Evolutionary conservation across 2,888 invertebrate species (phyloP).

Genomic region (Euspilapteryx auroguttella): DNA sequence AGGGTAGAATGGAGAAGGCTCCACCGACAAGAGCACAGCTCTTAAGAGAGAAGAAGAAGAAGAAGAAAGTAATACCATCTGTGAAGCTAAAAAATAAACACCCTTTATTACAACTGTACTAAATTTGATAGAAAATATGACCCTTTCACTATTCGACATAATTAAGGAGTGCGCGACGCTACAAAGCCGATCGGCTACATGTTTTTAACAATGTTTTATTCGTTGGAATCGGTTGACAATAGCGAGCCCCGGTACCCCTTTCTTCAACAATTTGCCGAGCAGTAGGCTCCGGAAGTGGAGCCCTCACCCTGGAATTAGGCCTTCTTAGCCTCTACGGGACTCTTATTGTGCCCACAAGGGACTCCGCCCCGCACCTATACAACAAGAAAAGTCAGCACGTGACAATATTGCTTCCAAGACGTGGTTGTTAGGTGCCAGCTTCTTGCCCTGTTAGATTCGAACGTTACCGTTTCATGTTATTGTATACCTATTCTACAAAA

Average conservation of each 20-base stretch:
- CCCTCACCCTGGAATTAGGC: conserved; percentile 43
- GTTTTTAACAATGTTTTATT: conserved; percentile 49
- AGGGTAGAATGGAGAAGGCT: too few relatives aligned
- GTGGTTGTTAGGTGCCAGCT: too few relatives aligned
- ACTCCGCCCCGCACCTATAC: conserved; percentile 46
- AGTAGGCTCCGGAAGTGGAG: conserved; percentile 50
- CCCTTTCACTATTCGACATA: conserved; percentile 56
- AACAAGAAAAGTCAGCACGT: conserved; percentile 35
- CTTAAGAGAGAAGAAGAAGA: too few relatives aligned
- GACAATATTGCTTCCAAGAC: too few relatives aligned
- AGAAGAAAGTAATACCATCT: too few relatives aligned
- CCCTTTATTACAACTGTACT: conserved; percentile 26
- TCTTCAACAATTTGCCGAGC: conserved; percentile 52
- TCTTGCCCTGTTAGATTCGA: too few relatives aligned
- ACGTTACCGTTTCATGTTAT: too few relatives aligned
- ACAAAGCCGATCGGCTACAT: conserved; percentile 53
- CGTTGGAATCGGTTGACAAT: conserved; percentile 57
- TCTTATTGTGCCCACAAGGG: conserved; percentile 24
- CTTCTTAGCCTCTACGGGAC: conserved; percentile 41
- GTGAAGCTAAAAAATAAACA: too few relatives aligned
- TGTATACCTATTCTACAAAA: too few relatives aligned
- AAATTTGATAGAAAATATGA: conserved; percentile 60
- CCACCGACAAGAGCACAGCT: too few relatives aligned
- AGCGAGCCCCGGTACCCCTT: conserved; percentile 38
- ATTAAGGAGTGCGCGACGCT: conserved; percentile 49